Conservation (phyloP, 2,888 invertebrate species). For the Papilio gigon region DNA sequence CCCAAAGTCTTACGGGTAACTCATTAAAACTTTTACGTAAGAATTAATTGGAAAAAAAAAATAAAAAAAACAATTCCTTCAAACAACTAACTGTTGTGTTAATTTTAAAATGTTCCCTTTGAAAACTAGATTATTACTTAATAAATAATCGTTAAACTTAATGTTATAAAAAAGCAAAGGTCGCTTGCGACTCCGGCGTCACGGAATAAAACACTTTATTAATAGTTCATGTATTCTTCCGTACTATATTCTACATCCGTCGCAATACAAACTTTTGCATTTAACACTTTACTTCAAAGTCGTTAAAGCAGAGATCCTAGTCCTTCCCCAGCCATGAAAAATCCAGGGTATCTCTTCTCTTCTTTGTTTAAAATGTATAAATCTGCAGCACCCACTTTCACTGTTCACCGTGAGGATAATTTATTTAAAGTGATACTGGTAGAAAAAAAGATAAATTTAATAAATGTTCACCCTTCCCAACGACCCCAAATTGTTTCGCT, state of each 20-base stretch:
- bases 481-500: constrained; percentile 23
- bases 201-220: too few relatives aligned
- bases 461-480: constrained; percentile 29
- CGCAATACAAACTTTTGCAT: too few relatives aligned
- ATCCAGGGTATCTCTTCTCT: not conserved
- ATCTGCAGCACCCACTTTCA: not conserved
- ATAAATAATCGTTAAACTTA: too few relatives aligned
- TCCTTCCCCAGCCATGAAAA: not conserved
- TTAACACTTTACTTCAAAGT: too few relatives aligned
- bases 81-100: not conserved
- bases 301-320: too few relatives aligned
- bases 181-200: too few relatives aligned
- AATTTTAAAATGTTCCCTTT: not conserved
- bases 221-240: too few relatives aligned
- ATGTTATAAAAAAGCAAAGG: too few relatives aligned
- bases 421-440: constrained; percentile 17
- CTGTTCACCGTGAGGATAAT: not conserved
- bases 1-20: constrained; percentile 7
- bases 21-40: constrained; percentile 21
- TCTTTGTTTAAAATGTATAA: not conserved
- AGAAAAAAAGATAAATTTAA: constrained; percentile 28
- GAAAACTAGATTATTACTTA: too few relatives aligned
- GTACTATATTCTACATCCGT: too few relatives aligned
- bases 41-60: not conserved
- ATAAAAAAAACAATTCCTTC: not conserved